Evolutionary conservation across 2,113 vertebrate genomes (phyloP).

Genomic region (Macheiramphus alcinus): DNA sequence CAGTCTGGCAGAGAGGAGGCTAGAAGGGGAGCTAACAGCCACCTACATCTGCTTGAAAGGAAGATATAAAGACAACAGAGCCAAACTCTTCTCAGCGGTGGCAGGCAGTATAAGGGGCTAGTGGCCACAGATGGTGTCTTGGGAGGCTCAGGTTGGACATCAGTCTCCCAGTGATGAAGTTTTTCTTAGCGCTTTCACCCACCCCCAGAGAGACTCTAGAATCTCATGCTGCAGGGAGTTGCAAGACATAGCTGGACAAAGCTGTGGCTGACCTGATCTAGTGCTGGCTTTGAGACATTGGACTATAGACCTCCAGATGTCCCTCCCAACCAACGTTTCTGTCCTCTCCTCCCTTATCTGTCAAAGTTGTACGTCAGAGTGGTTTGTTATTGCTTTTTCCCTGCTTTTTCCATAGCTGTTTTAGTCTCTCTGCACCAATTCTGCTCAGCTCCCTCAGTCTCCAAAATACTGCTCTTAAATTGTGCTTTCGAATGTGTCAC

Average conservation of each 20-base stretch:
- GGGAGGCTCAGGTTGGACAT: not conserved
- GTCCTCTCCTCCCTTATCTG: not conserved
- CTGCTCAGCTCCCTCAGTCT: not conserved
- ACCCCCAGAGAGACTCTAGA: not conserved
- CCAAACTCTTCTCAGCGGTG: not conserved
- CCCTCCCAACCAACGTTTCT: not conserved
- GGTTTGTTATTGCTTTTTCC: not conserved
- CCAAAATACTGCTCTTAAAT: not conserved
- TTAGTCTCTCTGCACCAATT: not conserved
- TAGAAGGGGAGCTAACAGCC: not conserved
- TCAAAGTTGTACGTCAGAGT: not conserved
- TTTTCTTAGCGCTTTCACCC: not conserved
- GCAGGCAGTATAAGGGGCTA: not conserved
- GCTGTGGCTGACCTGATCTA: not conserved
- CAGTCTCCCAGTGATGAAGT: not conserved
- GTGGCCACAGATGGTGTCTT: not conserved
- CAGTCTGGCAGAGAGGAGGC: not conserved
- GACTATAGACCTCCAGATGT: not conserved
- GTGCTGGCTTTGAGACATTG: not conserved
- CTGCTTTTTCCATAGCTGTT: not conserved
- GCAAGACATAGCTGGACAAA: not conserved
- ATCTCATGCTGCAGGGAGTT: not conserved
- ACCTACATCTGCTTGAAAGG: not conserved
- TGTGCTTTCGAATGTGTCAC: not conserved
- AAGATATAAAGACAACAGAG: not conserved